Evolutionary conservation across 2,888 invertebrate species (phyloP).

Genomic region (Lepidocyrtoides sp.): DNA sequence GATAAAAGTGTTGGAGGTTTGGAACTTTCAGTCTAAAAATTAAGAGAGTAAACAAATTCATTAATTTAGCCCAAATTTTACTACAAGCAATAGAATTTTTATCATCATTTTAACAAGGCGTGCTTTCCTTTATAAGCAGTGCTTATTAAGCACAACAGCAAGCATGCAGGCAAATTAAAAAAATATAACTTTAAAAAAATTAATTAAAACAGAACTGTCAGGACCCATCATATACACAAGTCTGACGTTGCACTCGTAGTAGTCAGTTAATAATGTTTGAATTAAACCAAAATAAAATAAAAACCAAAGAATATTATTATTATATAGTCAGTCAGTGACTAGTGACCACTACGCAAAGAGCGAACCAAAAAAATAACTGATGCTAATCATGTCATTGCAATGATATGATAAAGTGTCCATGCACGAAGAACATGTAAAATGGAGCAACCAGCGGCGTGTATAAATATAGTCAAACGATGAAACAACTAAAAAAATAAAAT

Average conservation of each 20-base stretch:
- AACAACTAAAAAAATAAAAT: background rate
- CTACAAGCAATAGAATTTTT: background rate
- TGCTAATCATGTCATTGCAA: no score
- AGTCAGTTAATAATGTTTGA: conserved; percentile 23
- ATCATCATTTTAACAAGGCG: background rate
- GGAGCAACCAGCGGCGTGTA: background rate
- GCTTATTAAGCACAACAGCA: background rate
- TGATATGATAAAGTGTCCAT: no score
- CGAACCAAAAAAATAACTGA: background rate
- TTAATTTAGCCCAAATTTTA: no score
- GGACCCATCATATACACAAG: no score
- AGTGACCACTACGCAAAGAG: background rate
- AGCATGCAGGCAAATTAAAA: background rate
- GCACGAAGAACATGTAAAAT: background rate
- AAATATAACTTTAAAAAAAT: background rate
- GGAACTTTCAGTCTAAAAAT: conserved; percentile 62
- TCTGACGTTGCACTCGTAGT: conserved; percentile 4
- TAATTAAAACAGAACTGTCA: background rate
- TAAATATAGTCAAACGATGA: background rate
- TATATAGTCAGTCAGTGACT: background rate
- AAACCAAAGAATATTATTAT: background rate
- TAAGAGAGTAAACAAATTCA: background rate
- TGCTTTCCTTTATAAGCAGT: background rate
- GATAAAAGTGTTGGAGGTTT: background rate
- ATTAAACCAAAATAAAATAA: background rate